A percentile compares a stretch with the other conserved stretches of the same genome.
These are phyloP conservation scores for Hyles vespertilio DNA, from an alignment of 1,140 invertebrate species.

Conservation along the genomic window DNA sequence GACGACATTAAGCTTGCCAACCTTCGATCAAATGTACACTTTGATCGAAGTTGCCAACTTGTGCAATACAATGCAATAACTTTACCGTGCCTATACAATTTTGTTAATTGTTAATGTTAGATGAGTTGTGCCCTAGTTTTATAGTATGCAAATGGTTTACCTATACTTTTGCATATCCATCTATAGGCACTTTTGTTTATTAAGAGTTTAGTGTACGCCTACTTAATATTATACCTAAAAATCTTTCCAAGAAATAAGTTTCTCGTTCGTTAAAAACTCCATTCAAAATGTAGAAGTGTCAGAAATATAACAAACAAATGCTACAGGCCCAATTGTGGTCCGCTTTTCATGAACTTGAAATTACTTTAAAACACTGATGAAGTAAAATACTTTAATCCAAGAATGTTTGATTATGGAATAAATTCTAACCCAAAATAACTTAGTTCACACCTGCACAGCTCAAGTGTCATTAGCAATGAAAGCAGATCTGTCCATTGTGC, in stretches of 20 bases:
- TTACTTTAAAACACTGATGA: background rate
- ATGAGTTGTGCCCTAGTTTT: no score
- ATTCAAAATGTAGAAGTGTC: background rate
- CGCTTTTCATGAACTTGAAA: background rate
- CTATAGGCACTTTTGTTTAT: no score
- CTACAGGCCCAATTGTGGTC: background rate
- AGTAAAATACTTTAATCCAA: background rate
- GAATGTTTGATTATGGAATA: background rate
- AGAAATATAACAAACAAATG: background rate
- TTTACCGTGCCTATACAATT: no score
- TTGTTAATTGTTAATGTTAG: no score
- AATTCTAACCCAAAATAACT: background rate
- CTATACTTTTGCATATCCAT: no score
- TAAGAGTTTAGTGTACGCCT: no score
- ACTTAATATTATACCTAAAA: no score
- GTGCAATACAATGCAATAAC: no score
- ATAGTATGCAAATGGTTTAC: no score
- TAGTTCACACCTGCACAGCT: conserved; percentile 8
- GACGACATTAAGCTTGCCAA: no score
- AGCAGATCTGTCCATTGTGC: conserved; percentile 28
- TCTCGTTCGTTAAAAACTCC: background rate
- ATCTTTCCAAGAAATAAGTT: background rate
- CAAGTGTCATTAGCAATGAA: conserved; percentile 40
- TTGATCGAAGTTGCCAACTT: no score
- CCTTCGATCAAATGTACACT: no score